Percentiles rank a stretch among this genome's conserved stretches.
These are phyloP conservation scores for Thaleichthys pacificus DNA, from an alignment of 2,797 vertebrate species.

Conservation along the genomic window DNA sequence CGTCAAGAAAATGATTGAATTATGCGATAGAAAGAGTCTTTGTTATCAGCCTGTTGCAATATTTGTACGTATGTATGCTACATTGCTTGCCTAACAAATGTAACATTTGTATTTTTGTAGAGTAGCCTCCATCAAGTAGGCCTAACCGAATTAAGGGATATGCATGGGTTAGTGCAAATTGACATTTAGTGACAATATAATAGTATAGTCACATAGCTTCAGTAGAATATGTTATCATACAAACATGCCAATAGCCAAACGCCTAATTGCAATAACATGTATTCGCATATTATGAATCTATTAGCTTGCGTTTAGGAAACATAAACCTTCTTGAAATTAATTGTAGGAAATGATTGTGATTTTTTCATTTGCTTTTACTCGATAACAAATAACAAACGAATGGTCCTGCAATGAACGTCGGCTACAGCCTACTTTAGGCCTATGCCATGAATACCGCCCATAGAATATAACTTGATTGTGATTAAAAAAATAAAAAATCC, in stretches of 20 bases:
- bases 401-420: too few relatives aligned
- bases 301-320: background rate
- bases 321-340: conserved; percentile 30
- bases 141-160: conserved; percentile 17
- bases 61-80: background rate
- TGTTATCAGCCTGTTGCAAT: background rate
- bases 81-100: conserved; percentile 15
- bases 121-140: background rate
- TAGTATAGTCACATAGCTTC: conserved; percentile 22
- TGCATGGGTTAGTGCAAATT: conserved; percentile 14
- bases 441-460: background rate
- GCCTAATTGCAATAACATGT: too few relatives aligned
- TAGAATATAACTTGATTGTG: conserved; percentile 20
- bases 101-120: conserved; percentile 2
- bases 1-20: background rate
- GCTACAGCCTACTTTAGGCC: too few relatives aligned
- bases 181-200: conserved; percentile 21
- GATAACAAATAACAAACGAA: too few relatives aligned
- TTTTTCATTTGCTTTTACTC: background rate
- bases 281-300: too few relatives aligned
- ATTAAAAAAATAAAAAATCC: background rate
- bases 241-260: too few relatives aligned
- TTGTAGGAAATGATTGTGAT: background rate
- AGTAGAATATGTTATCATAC: conserved; percentile 21
- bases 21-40: background rate